phyloP scores from a whole-genome alignment of 2,113 vertebrate genomes.

The Peromyscus maniculatus region DNA sequence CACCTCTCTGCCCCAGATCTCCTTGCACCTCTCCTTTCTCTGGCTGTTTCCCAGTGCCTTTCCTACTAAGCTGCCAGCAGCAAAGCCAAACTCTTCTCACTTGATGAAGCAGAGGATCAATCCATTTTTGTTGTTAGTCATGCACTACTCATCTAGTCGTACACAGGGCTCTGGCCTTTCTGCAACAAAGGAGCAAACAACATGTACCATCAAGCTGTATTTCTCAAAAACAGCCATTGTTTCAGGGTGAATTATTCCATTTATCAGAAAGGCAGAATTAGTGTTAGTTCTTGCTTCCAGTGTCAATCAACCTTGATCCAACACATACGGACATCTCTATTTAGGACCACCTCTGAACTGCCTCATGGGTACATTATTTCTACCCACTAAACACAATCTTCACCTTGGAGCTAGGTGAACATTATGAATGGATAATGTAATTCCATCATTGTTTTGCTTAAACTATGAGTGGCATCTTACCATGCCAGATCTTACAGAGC shows the following conservation, averaged over 20 bases:
- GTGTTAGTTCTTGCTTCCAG: not conserved
- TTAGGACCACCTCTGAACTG: rapidly evolving
- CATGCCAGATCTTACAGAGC: not conserved
- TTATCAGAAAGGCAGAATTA: slow-evolving; percentile 11
- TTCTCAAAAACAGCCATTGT: not conserved
- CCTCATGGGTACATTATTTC: not conserved
- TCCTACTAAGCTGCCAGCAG: not conserved
- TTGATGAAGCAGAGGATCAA: not conserved
- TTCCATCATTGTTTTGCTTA: not conserved
- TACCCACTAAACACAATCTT: not conserved
- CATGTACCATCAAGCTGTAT: not conserved
- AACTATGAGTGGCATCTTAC: not conserved
- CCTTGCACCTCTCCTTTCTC: not conserved
- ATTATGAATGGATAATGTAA: not conserved
- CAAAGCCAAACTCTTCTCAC: not conserved
- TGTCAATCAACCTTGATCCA: not conserved
- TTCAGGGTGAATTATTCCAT: not conserved
- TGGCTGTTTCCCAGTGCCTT: not conserved
- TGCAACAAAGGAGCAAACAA: not conserved
- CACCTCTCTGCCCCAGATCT: not conserved
- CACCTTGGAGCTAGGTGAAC: not conserved
- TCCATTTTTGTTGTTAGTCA: not conserved
- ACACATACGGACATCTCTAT: not conserved
- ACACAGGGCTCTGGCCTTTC: not conserved
- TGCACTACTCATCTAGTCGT: not conserved